Conservation (phyloP, 37 sponge, comb jelly and placozoan species). For the Theonella swinhoei region DNA sequence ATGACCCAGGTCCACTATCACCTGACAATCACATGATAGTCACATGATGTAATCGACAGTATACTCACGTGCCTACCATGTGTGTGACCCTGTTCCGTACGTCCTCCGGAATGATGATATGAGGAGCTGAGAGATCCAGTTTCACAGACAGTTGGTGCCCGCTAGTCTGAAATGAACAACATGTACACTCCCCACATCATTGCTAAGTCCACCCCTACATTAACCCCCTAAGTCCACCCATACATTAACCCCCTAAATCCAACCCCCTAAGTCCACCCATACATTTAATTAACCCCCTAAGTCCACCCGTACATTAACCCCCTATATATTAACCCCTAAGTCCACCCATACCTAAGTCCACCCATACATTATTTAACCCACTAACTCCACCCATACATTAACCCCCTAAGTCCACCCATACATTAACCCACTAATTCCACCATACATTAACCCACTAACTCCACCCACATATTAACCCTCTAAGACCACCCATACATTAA, state of each 20-base stretch:
- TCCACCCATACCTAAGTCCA: too few relatives aligned
- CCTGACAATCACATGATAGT: constrained; percentile 35
- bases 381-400: too few relatives aligned
- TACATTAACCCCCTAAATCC: too few relatives aligned
- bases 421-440: too few relatives aligned
- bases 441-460: too few relatives aligned
- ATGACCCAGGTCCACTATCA: constrained; percentile 86
- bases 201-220: neutral
- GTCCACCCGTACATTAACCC: too few relatives aligned
- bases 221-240: neutral
- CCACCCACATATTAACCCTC: too few relatives aligned
- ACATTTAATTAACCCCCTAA: too few relatives aligned
- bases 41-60: neutral
- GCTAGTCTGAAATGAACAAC: constrained; percentile 26
- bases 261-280: too few relatives aligned
- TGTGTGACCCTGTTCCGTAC: constrained; percentile 49
- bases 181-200: neutral
- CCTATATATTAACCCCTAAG: too few relatives aligned
- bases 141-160: constrained; percentile 40
- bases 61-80: constrained; percentile 42
- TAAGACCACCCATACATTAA: neutral
- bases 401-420: too few relatives aligned
- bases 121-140: constrained; percentile 85
- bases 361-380: too few relatives aligned
- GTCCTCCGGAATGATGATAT: constrained; percentile 72